Conservation (phyloP, 2,888 invertebrate genomes). For the Lepidochrysops patricia region DNA sequence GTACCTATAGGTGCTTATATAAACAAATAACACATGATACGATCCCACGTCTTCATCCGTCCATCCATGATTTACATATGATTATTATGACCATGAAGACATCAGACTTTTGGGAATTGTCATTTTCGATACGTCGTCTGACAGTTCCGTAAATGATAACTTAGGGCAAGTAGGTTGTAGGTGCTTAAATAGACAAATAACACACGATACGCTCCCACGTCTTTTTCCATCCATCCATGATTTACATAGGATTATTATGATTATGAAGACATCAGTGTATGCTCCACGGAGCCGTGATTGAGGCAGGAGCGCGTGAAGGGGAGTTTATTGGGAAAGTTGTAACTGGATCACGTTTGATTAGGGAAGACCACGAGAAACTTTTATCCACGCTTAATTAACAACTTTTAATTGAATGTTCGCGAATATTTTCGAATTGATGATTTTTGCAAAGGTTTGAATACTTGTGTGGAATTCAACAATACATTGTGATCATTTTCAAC, state of each 20-base stretch:
- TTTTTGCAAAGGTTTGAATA: background rate
- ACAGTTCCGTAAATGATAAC: no score
- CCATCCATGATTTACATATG: background rate
- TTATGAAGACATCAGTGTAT: background rate
- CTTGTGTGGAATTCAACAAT: no score
- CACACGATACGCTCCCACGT: background rate
- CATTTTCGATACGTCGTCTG: no score
- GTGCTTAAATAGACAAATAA: no score
- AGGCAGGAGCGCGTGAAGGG: slow-evolving; percentile 47
- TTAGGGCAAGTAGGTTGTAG: no score
- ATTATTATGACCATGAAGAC: background rate
- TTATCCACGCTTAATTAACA: slow-evolving; percentile 1
- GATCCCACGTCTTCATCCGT: background rate
- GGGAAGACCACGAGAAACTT: slow-evolving; percentile 17
- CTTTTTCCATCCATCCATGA: background rate
- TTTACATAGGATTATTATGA: background rate
- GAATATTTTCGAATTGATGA: background rate
- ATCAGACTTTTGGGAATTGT: no score
- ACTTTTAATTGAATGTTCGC: slow-evolving; percentile 6
- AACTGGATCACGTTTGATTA: slow-evolving; percentile 65
- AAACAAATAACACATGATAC: background rate
- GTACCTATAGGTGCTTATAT: no score
- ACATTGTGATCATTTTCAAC: background rate
- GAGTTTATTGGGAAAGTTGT: slow-evolving; percentile 71
- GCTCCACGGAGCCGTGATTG: background rate